A percentile compares a stretch with the other conserved stretches of the same genome.
Evolutionary conservation across 1,140 invertebrate species (phyloP).

Genomic region (Araneus ventricosus): DNA sequence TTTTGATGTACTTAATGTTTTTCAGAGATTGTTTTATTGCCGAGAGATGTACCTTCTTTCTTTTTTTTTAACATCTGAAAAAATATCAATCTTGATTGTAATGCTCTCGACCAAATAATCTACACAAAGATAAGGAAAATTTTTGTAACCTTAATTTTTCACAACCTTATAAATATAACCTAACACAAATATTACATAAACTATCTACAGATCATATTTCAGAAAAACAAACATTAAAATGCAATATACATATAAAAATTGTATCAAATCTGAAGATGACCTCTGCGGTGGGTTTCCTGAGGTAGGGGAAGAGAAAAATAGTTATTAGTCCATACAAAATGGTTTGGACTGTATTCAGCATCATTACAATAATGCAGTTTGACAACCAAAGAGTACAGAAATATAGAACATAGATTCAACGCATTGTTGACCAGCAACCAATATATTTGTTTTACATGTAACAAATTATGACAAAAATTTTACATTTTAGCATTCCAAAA

Average conservation of each 20-base stretch:
- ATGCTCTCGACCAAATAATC: neutral
- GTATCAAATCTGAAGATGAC: neutral
- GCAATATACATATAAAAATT: slow-evolving; percentile 3
- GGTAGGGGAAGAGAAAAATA: slow-evolving; percentile 41
- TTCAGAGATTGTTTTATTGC: neutral
- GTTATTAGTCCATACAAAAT: neutral
- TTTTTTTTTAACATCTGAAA: neutral
- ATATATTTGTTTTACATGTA: neutral
- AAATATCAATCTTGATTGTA: too few relatives aligned
- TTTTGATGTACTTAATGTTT: neutral
- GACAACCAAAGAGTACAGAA: neutral
- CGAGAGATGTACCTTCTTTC: too few relatives aligned
- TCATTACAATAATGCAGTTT: neutral
- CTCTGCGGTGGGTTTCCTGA: slow-evolving; percentile 65
- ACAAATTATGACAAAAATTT: too few relatives aligned
- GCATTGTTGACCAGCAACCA: neutral
- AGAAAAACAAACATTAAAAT: slow-evolving; percentile 15
- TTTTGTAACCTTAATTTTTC: neutral
- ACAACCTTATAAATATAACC: slow-evolving; percentile 5
- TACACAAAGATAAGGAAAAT: neutral
- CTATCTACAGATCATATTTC: slow-evolving; percentile 18
- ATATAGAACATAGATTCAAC: neutral
- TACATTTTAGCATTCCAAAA: too few relatives aligned
- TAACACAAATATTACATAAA: slow-evolving; percentile 8
- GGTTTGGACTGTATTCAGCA: neutral